phyloP scores from a whole-genome alignment of 1,140 invertebrate genomes.

The Procambarus virginalis region DNA sequence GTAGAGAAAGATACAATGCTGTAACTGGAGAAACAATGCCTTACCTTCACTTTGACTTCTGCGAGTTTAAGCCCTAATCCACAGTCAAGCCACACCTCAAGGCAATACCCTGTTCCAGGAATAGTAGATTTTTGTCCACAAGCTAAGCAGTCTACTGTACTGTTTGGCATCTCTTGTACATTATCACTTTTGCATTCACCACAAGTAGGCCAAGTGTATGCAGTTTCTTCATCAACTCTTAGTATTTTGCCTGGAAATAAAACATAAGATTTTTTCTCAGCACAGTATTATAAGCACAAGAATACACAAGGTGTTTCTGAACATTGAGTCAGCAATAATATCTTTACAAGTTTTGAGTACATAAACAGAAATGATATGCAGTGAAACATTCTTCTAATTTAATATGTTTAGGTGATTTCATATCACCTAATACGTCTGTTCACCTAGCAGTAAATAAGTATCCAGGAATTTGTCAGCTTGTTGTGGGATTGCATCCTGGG shows the following conservation, averaged over 20 bases:
- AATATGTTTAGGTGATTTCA: too few relatives aligned
- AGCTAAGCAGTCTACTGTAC: not conserved
- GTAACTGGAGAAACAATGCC: too few relatives aligned
- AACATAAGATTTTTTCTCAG: not conserved
- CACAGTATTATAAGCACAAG: not conserved
- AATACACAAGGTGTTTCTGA: too few relatives aligned
- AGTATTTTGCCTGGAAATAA: not conserved
- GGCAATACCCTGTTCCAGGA: not conserved
- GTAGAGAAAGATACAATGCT: too few relatives aligned
- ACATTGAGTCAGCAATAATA: too few relatives aligned
- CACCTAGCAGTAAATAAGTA: too few relatives aligned
- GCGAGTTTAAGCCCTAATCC: not conserved
- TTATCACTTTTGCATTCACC: not conserved
- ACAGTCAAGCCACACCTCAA: not conserved
- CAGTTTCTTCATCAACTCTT: not conserved
- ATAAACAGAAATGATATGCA: too few relatives aligned
- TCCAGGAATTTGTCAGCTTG: too few relatives aligned
- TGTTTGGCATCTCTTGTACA: not conserved
- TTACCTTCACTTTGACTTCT: not conserved
- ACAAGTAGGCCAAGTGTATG: not conserved
- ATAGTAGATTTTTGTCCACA: slow-evolving; percentile 1
- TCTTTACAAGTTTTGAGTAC: too few relatives aligned
- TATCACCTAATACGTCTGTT: too few relatives aligned
- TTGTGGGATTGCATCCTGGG: too few relatives aligned
- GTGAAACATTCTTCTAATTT: too few relatives aligned